Conservation (phyloP, 2,888 invertebrate genomes). For the Allolobophora icterica region DNA sequence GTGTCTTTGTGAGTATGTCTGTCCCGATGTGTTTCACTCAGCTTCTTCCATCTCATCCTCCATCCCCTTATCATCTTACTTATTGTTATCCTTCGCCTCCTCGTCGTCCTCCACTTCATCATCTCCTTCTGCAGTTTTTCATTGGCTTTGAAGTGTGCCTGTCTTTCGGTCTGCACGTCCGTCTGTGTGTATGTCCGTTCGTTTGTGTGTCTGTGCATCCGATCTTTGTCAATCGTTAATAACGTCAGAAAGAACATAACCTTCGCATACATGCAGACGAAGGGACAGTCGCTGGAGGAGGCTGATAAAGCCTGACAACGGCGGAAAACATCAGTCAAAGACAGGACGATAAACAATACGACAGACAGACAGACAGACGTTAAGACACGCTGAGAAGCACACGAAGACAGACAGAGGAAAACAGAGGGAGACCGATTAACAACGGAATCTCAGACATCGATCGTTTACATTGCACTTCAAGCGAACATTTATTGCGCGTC, state of each 20-base stretch:
- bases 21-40: no score
- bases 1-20: no score
- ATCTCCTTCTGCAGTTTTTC: no score
- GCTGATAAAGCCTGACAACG: background rate
- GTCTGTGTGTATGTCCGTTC: background rate
- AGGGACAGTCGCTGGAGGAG: background rate
- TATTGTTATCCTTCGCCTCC: no score
- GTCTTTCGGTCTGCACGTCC: background rate
- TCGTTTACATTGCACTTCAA: no score
- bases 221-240: background rate
- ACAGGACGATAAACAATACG: background rate
- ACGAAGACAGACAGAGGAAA: no score
- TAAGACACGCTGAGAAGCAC: background rate
- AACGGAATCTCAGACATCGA: no score
- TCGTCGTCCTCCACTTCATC: no score
- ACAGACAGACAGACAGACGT: background rate
- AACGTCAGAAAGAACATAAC: background rate
- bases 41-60: no score
- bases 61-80: no score
- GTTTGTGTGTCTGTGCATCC: background rate
- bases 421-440: no score
- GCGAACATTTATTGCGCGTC: no score
- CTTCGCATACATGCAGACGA: background rate
- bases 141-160: background rate
- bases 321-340: background rate